phyloP scores from a whole-genome alignment of 2,888 invertebrate genomes.

The Danaus chrysippus region DNA sequence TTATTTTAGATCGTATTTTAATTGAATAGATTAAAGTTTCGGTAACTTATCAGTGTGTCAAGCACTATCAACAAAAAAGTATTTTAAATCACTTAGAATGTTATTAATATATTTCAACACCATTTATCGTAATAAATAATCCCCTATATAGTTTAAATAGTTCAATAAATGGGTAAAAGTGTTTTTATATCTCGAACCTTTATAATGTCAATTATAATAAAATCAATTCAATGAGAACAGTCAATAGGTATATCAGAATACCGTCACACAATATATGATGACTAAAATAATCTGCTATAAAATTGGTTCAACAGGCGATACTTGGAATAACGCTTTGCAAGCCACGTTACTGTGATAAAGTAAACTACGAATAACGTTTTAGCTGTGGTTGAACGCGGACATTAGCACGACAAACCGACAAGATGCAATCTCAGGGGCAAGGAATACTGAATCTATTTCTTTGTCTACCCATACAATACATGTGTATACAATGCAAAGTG shows the following conservation, averaged over 20 bases:
- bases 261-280: not conserved
- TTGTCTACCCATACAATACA: no score
- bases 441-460: not conserved
- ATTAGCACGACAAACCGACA: conserved; percentile 3
- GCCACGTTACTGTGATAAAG: not conserved
- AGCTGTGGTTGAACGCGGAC: conserved; percentile 5
- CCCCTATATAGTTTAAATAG: no score
- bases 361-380: conserved; percentile 1
- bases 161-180: no score
- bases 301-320: not conserved
- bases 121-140: no score
- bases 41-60: no score
- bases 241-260: not conserved
- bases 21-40: no score
- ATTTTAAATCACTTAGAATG: no score
- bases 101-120: no score
- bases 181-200: not conserved
- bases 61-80: no score
- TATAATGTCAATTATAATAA: not conserved
- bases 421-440: not conserved
- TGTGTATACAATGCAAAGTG: no score
- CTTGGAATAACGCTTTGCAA: conserved; percentile 4
- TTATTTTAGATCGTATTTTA: not conserved
- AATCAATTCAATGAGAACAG: not conserved
- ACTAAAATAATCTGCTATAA: not conserved